Base-by-base conservation (phyloP, 2,113 vertebrate species). In the Colistium nudipinnis region DNA sequence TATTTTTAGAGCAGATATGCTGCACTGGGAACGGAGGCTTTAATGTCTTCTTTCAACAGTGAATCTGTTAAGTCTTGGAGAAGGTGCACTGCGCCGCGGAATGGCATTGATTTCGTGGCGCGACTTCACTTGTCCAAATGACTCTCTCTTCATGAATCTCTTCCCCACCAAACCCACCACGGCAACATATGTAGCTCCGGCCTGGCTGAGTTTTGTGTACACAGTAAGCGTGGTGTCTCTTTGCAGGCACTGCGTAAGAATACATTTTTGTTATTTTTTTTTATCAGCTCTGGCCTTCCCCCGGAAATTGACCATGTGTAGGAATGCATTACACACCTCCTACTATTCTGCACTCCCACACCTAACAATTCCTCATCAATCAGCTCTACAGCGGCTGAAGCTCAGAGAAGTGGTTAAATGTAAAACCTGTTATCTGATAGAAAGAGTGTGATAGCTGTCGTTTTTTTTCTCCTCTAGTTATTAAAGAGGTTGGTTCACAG, bases 1-100 rank as follows among this genome's bases (percentile, higher is more conserved):
- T 93, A 93, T 94, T 92, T 92, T 91, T 94, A 93, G 93, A 76
- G 78, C 65, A 7, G 74, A 81, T 83, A 89, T 89, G 87, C 90
- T 86, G 92, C 88, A 83, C 86, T 83, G 90, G 83, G 81, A 90
- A 73, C 76, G 70, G 45, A 80, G 86, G 70, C 84, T 87, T 88
- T 84, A 81, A 88, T 84, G 89, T 90, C 89, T 79, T 87, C 64
- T 68, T 75, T 78, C 80, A 84, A 86, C 78, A 87, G 52, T 62
- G 76, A 71, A 78, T 87, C 80, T 56, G 72, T 83, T 90, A 88
- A 88, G 78, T 89, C 85, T 85, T 88, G 28, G 20, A 54, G 33
- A 75, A 70, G 74, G 71, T 62, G 72, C 20, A 35, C 78, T 73
- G 74, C 78, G 73, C 78, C 76, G 79, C 86, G 82, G 84, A 73